These are phyloP conservation scores for Merluccius polli DNA, from an alignment of 2,797 vertebrate genomes.

Conservation along the genomic window DNA sequence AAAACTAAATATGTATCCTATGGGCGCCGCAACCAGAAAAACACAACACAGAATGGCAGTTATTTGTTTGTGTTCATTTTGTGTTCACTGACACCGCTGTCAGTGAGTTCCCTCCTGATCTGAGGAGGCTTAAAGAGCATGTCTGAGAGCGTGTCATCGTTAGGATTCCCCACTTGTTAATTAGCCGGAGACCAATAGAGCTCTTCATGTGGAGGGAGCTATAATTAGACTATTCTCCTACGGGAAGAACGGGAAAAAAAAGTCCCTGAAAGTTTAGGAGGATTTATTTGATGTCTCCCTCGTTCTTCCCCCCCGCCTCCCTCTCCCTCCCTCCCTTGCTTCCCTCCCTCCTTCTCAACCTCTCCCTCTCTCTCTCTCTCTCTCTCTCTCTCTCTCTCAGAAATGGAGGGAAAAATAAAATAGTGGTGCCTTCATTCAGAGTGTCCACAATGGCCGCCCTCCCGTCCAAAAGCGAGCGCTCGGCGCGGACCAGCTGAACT, in stretches of 20 bases:
- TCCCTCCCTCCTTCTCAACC: conserved; percentile 8
- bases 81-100: conserved; percentile 23
- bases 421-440: conserved; percentile 62
- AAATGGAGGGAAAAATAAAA: conserved; percentile 54
- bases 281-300: conserved; percentile 76
- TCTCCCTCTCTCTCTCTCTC: background rate
- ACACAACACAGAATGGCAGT: background rate
- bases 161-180: conserved; percentile 60
- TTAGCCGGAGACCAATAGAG: conserved; percentile 59
- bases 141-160: conserved; percentile 53
- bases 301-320: conserved; percentile 34
- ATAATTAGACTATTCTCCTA: conserved; percentile 71
- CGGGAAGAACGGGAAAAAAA: conserved; percentile 57
- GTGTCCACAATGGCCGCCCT: conserved; percentile 53
- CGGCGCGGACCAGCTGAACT: conserved; percentile 65
- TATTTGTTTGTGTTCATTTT: background rate
- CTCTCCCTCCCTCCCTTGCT: no score
- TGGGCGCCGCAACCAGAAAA: background rate
- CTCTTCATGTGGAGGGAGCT: conserved; percentile 59
- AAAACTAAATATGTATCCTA: background rate
- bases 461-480: conserved; percentile 63
- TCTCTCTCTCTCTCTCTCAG: conserved; percentile 15
- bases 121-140: conserved; percentile 43
- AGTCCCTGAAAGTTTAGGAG: conserved; percentile 76
- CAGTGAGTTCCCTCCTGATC: conserved; percentile 20